These are phyloP conservation scores for Biston stratarius DNA, from an alignment of 2,888 invertebrate genomes.

Conservation along the genomic window DNA sequence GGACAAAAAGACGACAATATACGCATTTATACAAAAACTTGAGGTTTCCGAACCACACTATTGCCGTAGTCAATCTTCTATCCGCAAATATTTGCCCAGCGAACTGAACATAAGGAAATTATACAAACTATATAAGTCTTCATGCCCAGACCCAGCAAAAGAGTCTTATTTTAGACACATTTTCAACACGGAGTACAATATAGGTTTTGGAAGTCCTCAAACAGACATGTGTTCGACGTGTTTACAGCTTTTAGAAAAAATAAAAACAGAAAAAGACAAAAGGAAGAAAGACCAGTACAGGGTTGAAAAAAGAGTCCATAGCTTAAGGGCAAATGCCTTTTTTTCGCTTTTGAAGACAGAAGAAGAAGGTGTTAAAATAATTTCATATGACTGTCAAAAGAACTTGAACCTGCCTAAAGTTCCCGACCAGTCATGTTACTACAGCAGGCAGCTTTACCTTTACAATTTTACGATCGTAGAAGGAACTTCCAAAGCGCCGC, in stretches of 20 bases:
- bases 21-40: conserved; percentile 40
- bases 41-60: conserved; percentile 41
- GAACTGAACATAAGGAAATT: conserved; percentile 40
- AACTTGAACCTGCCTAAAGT: neutral
- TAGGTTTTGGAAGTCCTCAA: conserved; percentile 47
- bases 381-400: neutral
- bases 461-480: neutral
- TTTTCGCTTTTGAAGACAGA: no score
- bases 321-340: no score
- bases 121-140: conserved; percentile 42
- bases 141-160: conserved; percentile 29
- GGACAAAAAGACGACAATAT: conserved; percentile 32
- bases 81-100: conserved; percentile 42
- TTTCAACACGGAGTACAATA: conserved; percentile 45
- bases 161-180: conserved; percentile 44
- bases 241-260: conserved; percentile 40
- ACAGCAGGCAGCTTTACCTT: neutral
- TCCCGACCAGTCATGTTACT: neutral
- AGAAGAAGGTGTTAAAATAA: neutral
- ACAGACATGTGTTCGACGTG: conserved; percentile 48
- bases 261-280: conserved; percentile 45
- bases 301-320: no score
- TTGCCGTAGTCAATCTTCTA: conserved; percentile 32
- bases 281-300: conserved; percentile 34
- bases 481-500: neutral